These are phyloP conservation scores for Nasonovia ribisnigri DNA, from an alignment of 2,888 invertebrate genomes.

Conservation along the genomic window DNA sequence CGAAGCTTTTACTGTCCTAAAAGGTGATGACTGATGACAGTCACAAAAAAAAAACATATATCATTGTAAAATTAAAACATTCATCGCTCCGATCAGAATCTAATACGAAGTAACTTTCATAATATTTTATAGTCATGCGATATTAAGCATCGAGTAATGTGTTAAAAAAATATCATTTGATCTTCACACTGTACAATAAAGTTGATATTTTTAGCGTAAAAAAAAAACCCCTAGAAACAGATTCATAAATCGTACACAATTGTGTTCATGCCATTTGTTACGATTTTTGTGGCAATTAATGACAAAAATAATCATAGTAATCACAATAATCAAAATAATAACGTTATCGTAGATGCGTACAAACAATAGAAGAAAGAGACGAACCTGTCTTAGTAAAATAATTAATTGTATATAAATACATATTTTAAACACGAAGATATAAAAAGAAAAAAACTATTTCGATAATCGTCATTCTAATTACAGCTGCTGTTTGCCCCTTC, in stretches of 20 bases:
- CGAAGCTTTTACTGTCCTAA: too few species aligned
- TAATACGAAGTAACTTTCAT: not conserved
- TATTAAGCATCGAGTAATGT: not conserved
- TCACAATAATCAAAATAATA: too few species aligned
- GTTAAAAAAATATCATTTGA: not conserved
- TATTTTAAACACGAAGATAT: not conserved
- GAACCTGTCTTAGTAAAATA: not conserved
- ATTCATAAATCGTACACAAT: not conserved
- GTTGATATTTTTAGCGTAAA: not conserved
- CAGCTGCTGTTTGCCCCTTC: not conserved
- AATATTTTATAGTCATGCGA: not conserved
- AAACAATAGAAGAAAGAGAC: not conserved
- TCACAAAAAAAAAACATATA: too few species aligned
- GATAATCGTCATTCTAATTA: not conserved
- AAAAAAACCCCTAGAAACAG: not conserved
- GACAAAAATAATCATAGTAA: not conserved
- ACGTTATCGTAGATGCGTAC: not conserved
- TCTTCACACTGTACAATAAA: not conserved
- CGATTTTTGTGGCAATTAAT: not conserved
- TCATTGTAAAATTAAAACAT: too few species aligned
- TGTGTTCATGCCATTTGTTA: not conserved
- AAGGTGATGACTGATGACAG: too few species aligned
- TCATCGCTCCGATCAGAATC: too few species aligned
- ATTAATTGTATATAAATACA: not conserved
- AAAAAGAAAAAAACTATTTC: not conserved